These are phyloP conservation scores for Chrysolina haemoptera DNA, from an alignment of 2,888 invertebrate genomes.

Conservation along the genomic window DNA sequence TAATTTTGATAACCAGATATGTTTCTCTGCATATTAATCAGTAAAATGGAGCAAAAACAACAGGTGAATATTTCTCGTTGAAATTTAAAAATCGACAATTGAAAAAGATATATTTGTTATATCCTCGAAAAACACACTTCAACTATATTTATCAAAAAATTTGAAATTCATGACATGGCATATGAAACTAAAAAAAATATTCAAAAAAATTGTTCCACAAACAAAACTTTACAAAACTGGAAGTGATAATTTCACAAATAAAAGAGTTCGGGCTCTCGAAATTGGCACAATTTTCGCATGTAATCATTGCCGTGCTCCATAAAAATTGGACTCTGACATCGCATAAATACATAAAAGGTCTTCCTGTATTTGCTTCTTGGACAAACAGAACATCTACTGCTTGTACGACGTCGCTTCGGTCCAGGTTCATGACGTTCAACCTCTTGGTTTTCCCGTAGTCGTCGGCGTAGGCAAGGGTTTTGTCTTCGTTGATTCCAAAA, in stretches of 20 bases:
- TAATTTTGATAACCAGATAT: too few relatives aligned
- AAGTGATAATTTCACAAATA: not conserved
- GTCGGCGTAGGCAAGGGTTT: constrained; percentile 20
- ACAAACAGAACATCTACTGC: constrained; percentile 36
- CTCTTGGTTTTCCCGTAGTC: constrained; percentile 27
- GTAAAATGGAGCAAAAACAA: too few relatives aligned
- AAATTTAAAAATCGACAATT: too few relatives aligned
- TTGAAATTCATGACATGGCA: too few relatives aligned
- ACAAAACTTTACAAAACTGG: not conserved
- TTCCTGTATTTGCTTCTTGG: constrained; percentile 19
- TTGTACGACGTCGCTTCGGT: constrained; percentile 24
- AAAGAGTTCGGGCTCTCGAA: not conserved
- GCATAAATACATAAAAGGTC: constrained; percentile 11
- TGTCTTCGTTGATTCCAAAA: constrained; percentile 27
- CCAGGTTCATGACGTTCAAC: constrained; percentile 30
- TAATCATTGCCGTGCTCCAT: constrained; percentile 8
- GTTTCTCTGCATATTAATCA: too few relatives aligned
- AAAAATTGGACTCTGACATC: constrained; percentile 11
- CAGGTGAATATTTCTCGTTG: too few relatives aligned
- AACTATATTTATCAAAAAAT: too few relatives aligned
- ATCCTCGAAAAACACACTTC: too few relatives aligned
- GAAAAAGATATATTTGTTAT: too few relatives aligned
- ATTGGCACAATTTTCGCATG: constrained; percentile 11
- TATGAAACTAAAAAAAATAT: too few relatives aligned
- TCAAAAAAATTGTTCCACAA: not conserved